Percentiles rank a stretch among this genome's conserved stretches.
Evolutionary conservation across 2,888 invertebrate species (phyloP).

Genomic region (Torymus tubicola): DNA sequence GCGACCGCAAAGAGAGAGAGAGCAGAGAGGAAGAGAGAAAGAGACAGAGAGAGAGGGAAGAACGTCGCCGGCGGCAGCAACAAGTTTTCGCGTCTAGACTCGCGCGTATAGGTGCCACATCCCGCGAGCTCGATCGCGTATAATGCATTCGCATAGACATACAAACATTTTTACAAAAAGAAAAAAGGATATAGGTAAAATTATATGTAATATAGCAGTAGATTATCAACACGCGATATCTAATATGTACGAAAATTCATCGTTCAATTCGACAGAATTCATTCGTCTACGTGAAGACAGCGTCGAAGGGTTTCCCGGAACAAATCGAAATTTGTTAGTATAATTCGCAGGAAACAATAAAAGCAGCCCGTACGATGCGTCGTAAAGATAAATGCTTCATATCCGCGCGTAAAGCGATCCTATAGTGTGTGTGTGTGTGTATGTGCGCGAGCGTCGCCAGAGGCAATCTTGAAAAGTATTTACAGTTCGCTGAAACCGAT

Average conservation of each 20-base stretch:
- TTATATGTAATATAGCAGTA: background rate
- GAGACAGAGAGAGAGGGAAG: too few species aligned
- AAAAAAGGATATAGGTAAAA: too few species aligned
- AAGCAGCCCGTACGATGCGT: conserved; percentile 14
- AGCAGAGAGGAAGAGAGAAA: too few species aligned
- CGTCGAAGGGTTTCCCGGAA: background rate
- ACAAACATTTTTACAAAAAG: too few species aligned
- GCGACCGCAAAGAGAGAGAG: conserved; percentile 58
- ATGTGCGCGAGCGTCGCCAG: too few species aligned
- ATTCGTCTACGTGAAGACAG: background rate
- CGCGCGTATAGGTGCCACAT: background rate
- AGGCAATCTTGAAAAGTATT: too few species aligned
- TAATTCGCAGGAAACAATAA: conserved; percentile 39
- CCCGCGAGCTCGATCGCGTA: too few species aligned
- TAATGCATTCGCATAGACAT: too few species aligned
- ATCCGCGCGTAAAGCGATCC: conserved; percentile 22
- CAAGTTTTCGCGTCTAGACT: conserved; percentile 16
- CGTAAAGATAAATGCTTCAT: conserved; percentile 43
- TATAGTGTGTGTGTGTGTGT: too few species aligned
- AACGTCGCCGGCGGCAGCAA: conserved; percentile 22
- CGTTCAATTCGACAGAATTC: background rate
- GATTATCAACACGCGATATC: too few species aligned
- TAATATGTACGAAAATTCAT: too few species aligned
- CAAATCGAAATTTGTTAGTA: conserved; percentile 1
- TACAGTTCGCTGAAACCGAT: too few species aligned